A percentile compares a stretch with the other conserved stretches of the same genome.
Conservation (phyloP, 2,888 invertebrate genomes). For the Melieria omissa region DNA sequence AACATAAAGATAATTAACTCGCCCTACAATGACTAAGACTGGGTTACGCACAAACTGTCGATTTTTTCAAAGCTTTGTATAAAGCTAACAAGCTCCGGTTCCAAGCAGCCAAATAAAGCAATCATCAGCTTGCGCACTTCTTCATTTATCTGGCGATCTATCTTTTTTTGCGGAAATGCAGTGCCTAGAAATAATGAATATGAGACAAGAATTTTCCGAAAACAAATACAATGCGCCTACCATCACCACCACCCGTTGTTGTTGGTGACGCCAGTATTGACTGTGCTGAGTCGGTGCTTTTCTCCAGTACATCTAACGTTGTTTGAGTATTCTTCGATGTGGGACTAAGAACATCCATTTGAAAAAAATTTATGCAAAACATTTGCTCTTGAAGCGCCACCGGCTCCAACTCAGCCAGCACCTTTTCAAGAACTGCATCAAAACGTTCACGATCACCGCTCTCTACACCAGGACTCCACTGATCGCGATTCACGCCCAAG, state of each 20-base stretch:
- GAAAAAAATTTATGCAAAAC: conserved; percentile 93
- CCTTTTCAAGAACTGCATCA: conserved; percentile 82
- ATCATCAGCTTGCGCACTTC: conserved; percentile 89
- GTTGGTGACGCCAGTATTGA: conserved; percentile 49
- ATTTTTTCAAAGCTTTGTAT: conserved; percentile 87
- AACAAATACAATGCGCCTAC: conserved; percentile 27
- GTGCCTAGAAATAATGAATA: background rate
- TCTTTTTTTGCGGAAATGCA: conserved; percentile 69
- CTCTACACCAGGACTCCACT: conserved; percentile 74
- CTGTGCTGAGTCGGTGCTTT: conserved; percentile 62
- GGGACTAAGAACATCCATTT: conserved; percentile 76
- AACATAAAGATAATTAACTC: conserved; percentile 17
- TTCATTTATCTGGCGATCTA: conserved; percentile 78
- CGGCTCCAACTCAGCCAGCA: conserved; percentile 88
- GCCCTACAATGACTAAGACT: background rate
- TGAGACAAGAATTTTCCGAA: background rate
- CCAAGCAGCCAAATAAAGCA: conserved; percentile 88
- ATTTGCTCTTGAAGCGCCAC: conserved; percentile 94
- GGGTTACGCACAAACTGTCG: conserved; percentile 84
- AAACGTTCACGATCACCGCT: conserved; percentile 71
- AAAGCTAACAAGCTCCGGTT: conserved; percentile 86
- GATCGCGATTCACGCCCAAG: conserved; percentile 73
- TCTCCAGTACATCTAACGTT: conserved; percentile 68
- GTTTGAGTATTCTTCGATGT: conserved; percentile 71
- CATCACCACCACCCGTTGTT: conserved; percentile 44